Conservation (phyloP, 1,140 invertebrate species). For the Mycetomoellerius zeteki region DNA sequence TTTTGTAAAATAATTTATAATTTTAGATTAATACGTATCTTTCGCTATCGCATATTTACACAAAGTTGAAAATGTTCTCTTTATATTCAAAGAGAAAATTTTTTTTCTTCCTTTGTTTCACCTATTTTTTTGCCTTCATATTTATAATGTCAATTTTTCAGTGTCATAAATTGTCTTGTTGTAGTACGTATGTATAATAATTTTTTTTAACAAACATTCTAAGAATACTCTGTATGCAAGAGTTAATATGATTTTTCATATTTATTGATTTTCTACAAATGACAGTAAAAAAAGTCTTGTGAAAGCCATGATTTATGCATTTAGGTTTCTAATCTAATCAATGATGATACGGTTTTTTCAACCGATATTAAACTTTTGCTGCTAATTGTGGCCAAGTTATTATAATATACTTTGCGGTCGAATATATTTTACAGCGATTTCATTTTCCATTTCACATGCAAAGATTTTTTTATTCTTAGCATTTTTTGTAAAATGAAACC, state of each 20-base stretch:
- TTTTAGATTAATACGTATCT: neutral
- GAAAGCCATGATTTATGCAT: neutral
- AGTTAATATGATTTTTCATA: constrained; percentile 13
- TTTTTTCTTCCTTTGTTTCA: no score
- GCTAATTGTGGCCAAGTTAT: neutral
- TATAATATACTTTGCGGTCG: neutral
- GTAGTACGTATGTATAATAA: neutral
- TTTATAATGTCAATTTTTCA: neutral
- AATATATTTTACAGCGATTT: neutral
- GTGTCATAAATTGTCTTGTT: neutral
- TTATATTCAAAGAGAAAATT: neutral
- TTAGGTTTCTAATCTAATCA: neutral
- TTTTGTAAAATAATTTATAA: constrained; percentile 7
- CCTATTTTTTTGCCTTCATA: neutral
- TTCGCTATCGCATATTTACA: neutral
- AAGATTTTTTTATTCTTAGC: neutral
- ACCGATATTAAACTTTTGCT: neutral
- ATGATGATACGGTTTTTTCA: neutral
- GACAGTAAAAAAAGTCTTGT: neutral
- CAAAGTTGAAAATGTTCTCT: neutral
- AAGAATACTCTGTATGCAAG: neutral
- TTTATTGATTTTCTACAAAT: constrained; percentile 13
- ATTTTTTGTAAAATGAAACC: neutral
- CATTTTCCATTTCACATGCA: neutral
- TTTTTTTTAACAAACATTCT: neutral